phyloP scores from a whole-genome alignment of 2,113 vertebrate genomes.

The Pelecanus crispus region DNA sequence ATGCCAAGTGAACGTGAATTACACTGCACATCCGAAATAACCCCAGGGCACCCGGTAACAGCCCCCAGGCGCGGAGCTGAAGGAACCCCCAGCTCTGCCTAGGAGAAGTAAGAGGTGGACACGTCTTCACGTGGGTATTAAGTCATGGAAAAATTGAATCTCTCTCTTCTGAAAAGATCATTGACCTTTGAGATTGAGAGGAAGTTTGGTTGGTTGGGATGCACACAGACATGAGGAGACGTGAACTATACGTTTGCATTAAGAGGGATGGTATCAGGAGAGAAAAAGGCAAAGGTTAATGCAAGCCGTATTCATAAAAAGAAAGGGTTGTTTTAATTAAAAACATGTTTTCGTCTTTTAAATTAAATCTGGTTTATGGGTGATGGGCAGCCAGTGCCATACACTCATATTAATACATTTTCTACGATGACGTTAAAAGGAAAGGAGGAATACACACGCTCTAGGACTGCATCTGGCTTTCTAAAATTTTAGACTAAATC shows the following conservation, averaged over 20 bases:
- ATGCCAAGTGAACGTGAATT: accelerated
- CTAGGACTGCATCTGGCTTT: background rate
- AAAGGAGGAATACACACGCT: background rate
- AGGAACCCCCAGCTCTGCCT: background rate
- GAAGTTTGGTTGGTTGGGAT: background rate
- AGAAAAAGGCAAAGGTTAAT: background rate
- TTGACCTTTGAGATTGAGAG: background rate
- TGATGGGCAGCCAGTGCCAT: background rate
- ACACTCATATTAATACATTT: background rate
- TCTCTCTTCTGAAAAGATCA: background rate
- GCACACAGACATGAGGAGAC: background rate
- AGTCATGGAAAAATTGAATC: background rate
- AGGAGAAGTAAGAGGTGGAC: background rate
- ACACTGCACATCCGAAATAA: background rate
- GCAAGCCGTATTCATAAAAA: background rate
- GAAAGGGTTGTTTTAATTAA: background rate
- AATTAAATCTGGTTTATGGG: background rate
- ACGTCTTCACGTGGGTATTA: background rate
- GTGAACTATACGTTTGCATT: background rate
- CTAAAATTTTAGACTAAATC: background rate
- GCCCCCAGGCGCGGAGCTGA: background rate
- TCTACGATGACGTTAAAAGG: background rate
- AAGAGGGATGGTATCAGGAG: background rate
- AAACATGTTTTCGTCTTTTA: background rate
- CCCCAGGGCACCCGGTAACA: accelerated